Evolutionary conservation across 2,888 invertebrate genomes (phyloP).

Genomic region (Neuroscelio doddi): DNA sequence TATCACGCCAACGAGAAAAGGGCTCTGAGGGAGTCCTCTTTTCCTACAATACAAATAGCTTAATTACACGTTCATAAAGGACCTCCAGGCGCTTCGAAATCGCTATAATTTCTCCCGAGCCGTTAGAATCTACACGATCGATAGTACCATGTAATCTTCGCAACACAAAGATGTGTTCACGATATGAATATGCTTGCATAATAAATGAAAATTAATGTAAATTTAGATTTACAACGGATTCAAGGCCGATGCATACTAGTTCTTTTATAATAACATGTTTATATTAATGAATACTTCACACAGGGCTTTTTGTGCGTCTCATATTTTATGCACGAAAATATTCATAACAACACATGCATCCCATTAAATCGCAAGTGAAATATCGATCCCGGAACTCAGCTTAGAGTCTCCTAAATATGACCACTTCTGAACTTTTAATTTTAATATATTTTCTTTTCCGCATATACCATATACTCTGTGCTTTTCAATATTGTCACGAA

Average conservation of each 20-base stretch:
- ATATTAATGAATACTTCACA: constrained; percentile 14
- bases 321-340: constrained; percentile 39
- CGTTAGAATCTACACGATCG: constrained; percentile 32
- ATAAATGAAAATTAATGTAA: constrained; percentile 41
- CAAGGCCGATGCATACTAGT: constrained; percentile 12
- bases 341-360: constrained; percentile 28
- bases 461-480: no score
- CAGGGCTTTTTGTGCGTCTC: constrained; percentile 17
- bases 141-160: constrained; percentile 20
- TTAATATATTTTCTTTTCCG: no score
- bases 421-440: no score
- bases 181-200: constrained; percentile 37
- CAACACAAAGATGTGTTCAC: constrained; percentile 17
- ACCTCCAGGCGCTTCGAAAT: constrained; percentile 51
- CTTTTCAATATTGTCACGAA: no score
- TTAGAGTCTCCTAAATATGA: no score
- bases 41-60: constrained; percentile 58
- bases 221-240: constrained; percentile 27
- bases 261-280: constrained; percentile 26
- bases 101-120: constrained; percentile 54
- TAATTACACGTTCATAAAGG: constrained; percentile 57
- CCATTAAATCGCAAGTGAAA: neutral
- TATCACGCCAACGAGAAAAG: constrained; percentile 26
- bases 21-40: constrained; percentile 37
- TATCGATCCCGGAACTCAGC: constrained; percentile 21